Percentiles rank a stretch among this genome's conserved stretches.
Evolutionary conservation across 2,797 vertebrate genomes (phyloP).

Genomic region (Agapornis canus): DNA sequence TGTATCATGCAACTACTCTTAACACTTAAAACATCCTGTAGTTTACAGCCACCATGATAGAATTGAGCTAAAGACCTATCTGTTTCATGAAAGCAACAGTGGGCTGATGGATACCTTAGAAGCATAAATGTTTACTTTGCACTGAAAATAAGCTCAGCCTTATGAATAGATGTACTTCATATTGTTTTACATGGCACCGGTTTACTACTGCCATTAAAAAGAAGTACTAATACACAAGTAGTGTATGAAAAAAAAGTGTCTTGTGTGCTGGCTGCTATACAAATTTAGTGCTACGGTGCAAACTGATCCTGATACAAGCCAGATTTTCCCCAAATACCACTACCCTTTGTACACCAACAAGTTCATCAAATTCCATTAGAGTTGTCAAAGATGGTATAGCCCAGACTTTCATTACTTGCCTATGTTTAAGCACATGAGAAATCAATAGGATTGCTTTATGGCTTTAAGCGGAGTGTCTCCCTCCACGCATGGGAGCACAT

Average conservation of each 20-base stretch:
- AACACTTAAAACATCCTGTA: not conserved
- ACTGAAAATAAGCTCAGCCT: not conserved
- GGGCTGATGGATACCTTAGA: not conserved
- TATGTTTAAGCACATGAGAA: constrained; percentile 60
- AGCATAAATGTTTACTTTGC: not conserved
- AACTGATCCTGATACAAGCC: not conserved
- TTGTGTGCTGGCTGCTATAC: not conserved
- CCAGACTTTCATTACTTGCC: constrained; percentile 38
- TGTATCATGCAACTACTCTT: not conserved
- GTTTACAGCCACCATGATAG: not conserved
- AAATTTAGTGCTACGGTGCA: not conserved
- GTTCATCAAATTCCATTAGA: not conserved
- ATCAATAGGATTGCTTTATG: not conserved
- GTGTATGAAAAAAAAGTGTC: not conserved
- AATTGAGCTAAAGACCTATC: not conserved
- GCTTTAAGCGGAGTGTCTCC: not conserved
- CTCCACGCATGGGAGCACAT: not conserved
- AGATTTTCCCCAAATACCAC: not conserved
- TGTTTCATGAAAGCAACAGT: not conserved
- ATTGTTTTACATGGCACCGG: not conserved
- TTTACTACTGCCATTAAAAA: not conserved
- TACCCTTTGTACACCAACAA: not conserved
- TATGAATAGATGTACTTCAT: not conserved
- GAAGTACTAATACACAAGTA: not conserved
- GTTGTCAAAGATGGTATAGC: not conserved